phyloP scores from a whole-genome alignment of 2,113 vertebrate genomes.

The Amphiprion percula region DNA sequence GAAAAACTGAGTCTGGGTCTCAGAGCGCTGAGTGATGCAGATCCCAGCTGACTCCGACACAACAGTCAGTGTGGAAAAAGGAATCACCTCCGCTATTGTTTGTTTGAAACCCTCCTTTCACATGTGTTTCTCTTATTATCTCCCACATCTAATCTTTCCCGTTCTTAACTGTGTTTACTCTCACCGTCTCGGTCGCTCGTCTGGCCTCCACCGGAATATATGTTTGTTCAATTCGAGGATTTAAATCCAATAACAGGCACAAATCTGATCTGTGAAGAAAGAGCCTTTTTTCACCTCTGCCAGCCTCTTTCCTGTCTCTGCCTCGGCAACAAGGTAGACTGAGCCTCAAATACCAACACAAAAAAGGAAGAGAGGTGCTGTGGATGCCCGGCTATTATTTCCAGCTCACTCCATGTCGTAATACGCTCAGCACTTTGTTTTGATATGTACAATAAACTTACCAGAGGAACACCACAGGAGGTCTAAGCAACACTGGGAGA shows the following conservation, averaged over 20 bases:
- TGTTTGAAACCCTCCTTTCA: conserved; percentile 18
- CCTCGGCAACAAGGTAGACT: conserved; percentile 27
- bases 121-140: not conserved
- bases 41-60: conserved; percentile 46
- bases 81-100: conserved; percentile 32
- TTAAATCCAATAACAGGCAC: conserved; percentile 40
- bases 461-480: conserved; percentile 60
- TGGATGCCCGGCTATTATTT: conserved; percentile 33
- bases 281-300: conserved; percentile 16
- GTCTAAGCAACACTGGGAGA: conserved; percentile 61
- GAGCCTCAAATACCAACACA: conserved; percentile 24
- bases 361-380: conserved; percentile 22
- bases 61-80: conserved; percentile 23
- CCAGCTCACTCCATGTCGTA: conserved; percentile 35
- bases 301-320: conserved; percentile 16
- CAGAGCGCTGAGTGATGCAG: conserved; percentile 16
- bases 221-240: conserved; percentile 24
- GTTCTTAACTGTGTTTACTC: not conserved
- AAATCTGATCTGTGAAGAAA: conserved; percentile 36
- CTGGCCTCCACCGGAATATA: not conserved
- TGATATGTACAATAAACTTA: conserved; percentile 69
- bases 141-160: conserved; percentile 25
- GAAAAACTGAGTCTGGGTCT: conserved; percentile 38
- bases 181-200: not conserved
- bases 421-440: conserved; percentile 60